A percentile compares a stretch with the other conserved stretches of the same genome.
These are phyloP conservation scores for Holothuria leucospilota DNA, from an alignment of 53 echinoderm and acorn worm genomes.

Conservation along the genomic window DNA sequence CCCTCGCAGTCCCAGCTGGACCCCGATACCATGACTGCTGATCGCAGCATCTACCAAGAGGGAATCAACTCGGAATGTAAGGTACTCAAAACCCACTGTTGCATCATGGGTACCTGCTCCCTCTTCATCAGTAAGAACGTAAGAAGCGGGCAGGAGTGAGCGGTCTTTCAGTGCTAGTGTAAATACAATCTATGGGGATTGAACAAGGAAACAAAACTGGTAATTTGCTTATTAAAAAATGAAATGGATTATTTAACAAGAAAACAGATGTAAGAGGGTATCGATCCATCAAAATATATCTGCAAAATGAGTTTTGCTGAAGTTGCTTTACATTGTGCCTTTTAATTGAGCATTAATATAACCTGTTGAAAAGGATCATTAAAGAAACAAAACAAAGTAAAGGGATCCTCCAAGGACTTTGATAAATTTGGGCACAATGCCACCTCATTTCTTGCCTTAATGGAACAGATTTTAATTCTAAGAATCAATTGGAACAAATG, in stretches of 20 bases:
- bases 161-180: slow-evolving; percentile 47
- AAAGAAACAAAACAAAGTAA: too few relatives aligned
- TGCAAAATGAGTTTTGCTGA: too few relatives aligned
- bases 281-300: too few relatives aligned
- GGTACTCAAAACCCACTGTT: slow-evolving; percentile 79
- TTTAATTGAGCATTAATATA: too few relatives aligned
- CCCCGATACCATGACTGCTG: slow-evolving; percentile 80
- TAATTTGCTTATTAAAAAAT: neutral
- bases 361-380: too few relatives aligned
- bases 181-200: slow-evolving; percentile 71
- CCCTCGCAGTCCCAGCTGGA: slow-evolving; percentile 87
- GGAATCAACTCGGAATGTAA: slow-evolving; percentile 88
- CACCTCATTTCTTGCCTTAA: too few relatives aligned
- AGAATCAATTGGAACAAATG: too few relatives aligned
- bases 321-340: too few relatives aligned
- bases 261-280: neutral
- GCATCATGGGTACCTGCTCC: slow-evolving; percentile 24
- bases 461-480: too few relatives aligned
- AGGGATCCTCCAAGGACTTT: too few relatives aligned
- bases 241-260: neutral
- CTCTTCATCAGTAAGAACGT: slow-evolving; percentile 21
- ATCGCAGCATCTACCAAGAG: slow-evolving; percentile 89
- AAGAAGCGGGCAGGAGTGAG: slow-evolving; percentile 51
- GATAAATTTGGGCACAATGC: too few relatives aligned
- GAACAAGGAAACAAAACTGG: neutral